These are phyloP conservation scores for Lamellibrachia satsuma DNA, from an alignment of 2,888 invertebrate genomes.

Conservation along the genomic window DNA sequence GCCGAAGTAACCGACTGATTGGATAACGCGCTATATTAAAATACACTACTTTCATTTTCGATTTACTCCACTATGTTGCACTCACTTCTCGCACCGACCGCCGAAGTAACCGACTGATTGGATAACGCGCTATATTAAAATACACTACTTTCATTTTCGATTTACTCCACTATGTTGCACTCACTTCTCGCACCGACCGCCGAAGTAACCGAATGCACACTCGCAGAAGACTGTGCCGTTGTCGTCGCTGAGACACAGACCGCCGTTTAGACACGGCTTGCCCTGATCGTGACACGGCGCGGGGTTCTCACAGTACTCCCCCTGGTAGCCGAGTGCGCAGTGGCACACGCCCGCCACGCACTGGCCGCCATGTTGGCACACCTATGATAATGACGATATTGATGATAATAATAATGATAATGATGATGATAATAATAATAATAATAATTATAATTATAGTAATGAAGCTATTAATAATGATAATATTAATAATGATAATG, in stretches of 20 bases:
- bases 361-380: conserved; percentile 29
- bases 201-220: conserved; percentile 38
- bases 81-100: not conserved
- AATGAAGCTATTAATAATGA: no score
- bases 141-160: not conserved
- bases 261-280: conserved; percentile 39
- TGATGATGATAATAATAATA: no score
- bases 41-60: no score
- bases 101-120: not conserved
- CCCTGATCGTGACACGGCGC: conserved; percentile 38
- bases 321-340: conserved; percentile 32
- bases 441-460: no score
- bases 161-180: not conserved
- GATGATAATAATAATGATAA: no score
- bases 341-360: conserved; percentile 22
- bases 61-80: no score
- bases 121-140: not conserved
- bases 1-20: no score
- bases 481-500: no score
- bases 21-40: no score
- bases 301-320: conserved; percentile 32
- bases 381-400: no score
- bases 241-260: conserved; percentile 31
- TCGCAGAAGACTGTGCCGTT: conserved; percentile 32
- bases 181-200: conserved; percentile 32